These are phyloP conservation scores for Podilymbus podiceps DNA, from an alignment of 2,113 vertebrate species.

Conservation along the genomic window DNA sequence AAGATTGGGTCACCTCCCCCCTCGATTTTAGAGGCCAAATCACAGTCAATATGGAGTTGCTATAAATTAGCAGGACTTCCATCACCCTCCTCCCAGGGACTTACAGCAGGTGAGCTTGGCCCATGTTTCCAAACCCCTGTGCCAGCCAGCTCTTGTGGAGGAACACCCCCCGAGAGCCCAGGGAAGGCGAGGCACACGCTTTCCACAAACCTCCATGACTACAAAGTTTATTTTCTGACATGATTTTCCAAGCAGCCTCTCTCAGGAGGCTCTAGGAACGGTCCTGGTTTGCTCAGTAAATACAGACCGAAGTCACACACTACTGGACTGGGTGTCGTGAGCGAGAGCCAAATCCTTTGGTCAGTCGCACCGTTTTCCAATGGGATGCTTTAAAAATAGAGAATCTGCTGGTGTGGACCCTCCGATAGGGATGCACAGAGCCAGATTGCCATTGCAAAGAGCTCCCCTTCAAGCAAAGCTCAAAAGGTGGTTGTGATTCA, in stretches of 20 bases:
- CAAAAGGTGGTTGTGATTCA: neutral
- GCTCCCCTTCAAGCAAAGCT: neutral
- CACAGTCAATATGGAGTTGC: neutral
- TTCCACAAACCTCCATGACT: neutral
- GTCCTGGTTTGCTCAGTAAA: neutral
- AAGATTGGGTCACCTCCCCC: neutral
- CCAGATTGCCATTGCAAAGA: neutral
- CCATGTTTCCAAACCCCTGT: neutral
- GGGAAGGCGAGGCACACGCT: neutral
- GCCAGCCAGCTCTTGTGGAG: neutral
- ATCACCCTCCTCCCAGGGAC: neutral
- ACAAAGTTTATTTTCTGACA: neutral
- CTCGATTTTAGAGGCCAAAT: neutral
- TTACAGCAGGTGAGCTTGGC: neutral
- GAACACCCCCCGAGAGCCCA: neutral
- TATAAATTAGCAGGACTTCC: neutral
- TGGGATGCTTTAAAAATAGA: neutral
- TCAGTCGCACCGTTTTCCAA: fast-evolving
- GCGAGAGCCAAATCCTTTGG: neutral
- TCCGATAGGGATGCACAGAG: neutral
- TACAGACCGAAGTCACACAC: fast-evolving
- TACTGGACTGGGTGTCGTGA: fast-evolving
- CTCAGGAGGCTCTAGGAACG: neutral
- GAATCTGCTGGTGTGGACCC: neutral
- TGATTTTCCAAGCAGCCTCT: neutral